Base-by-base conservation (phyloP, 92 coral and sea anemone genomes). In the Nematostella vectensis region DNA sequence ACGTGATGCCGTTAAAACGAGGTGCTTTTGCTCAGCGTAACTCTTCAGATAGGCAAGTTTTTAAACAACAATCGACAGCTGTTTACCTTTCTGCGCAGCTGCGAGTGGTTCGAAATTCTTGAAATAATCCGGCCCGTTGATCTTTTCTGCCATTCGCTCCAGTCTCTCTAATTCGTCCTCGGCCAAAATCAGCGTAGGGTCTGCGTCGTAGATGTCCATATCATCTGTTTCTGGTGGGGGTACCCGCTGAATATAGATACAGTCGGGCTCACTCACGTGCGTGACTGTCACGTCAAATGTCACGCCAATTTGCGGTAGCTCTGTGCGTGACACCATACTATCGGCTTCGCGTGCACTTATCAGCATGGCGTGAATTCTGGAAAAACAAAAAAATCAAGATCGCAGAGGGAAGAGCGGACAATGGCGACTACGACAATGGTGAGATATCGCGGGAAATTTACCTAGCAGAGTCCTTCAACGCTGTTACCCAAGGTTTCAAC, bases 221-320 rank as follows among this genome's bases (percentile, higher is more conserved):
- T 43, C 48, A 30, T 75, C 91, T 3, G 36, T 48, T 24, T 58
- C 74, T 16, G 56, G 55, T 18, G 95, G 87, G 1, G 91, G 87
- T 3, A 77, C 71, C 31, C 98, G 81, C 71, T 91, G 98, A 47
- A 91, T 70, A 58, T 53, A 86, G 29, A 91, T 61, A 48, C 77
- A 73, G 70, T 79, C 87, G 12, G 93, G 91, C 59, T 65, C 61
- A 26, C 82, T 83, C 15, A 91, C 83, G 48, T 91, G 93, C 2
- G 98, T 91, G 62, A 91, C 79, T 3, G 84, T 82, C 65, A 91
- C 96, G 58, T 86, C 98, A 75, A 86, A 91, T 25, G 76, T 59
- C 44, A 86, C 59, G 55, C 76, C 84, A 42, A 70, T 72, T 52
- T 58, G 82, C 6, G 98, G 98, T 37, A 91, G 84, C 29, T 78